Evolutionary conservation across 2,113 vertebrate genomes (phyloP).

Genomic region (Glareola pratincola): DNA sequence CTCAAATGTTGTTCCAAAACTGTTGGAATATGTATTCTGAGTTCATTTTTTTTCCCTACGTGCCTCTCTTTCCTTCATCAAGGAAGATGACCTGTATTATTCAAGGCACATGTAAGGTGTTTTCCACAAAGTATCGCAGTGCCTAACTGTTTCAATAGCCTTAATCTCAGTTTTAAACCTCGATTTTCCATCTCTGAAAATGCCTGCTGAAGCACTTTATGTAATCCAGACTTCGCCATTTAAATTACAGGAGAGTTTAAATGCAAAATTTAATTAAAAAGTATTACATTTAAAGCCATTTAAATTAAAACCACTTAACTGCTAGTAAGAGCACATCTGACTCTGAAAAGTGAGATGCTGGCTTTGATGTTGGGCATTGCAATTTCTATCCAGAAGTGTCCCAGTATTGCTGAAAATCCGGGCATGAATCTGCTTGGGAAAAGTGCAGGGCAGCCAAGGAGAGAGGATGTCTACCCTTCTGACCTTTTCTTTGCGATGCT

Average conservation of each 20-base stretch:
- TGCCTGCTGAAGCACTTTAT: not conserved
- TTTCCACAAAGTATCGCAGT: not conserved
- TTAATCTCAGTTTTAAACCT: not conserved
- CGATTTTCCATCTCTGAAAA: not conserved
- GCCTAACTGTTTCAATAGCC: not conserved
- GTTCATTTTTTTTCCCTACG: not conserved
- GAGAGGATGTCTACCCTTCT: fast-evolving
- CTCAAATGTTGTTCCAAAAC: not conserved
- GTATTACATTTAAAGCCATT: not conserved
- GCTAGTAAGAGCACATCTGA: not conserved
- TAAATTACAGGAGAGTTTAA: not conserved
- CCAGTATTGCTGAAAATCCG: not conserved
- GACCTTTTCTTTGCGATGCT: not conserved
- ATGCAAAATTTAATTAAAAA: not conserved
- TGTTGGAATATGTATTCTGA: not conserved
- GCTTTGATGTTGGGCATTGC: not conserved
- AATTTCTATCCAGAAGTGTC: not conserved
- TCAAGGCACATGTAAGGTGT: not conserved
- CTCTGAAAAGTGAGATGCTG: not conserved
- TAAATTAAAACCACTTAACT: not conserved
- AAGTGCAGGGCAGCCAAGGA: not conserved
- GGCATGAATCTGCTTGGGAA: not conserved
- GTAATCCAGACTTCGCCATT: not conserved
- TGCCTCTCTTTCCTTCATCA: not conserved
- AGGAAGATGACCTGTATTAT: not conserved